Percentiles rank a stretch among this genome's conserved stretches.
These are phyloP conservation scores for Turnix velox DNA, from an alignment of 2,113 vertebrate species.

Conservation along the genomic window DNA sequence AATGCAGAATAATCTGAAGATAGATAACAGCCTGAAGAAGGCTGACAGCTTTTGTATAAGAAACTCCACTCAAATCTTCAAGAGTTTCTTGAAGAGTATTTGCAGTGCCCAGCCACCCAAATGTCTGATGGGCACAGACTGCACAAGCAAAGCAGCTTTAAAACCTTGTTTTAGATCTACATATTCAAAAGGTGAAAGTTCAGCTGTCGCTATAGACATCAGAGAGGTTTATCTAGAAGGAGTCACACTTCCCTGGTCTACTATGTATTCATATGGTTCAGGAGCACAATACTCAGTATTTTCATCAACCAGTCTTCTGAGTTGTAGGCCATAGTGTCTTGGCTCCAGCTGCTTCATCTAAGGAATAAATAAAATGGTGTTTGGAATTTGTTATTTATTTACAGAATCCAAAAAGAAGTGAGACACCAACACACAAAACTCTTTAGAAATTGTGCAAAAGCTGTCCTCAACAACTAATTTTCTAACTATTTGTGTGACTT, in stretches of 20 bases:
- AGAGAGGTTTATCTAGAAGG: not conserved
- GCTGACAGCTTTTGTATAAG: not conserved
- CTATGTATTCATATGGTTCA: slow-evolving; percentile 71
- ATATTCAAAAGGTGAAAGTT: not conserved
- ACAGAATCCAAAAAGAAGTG: not conserved
- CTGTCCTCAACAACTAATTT: not conserved
- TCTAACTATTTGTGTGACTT: not conserved
- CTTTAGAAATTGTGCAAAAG: not conserved
- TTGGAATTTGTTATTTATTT: not conserved
- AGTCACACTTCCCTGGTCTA: slow-evolving; percentile 76
- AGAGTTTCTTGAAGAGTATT: not conserved
- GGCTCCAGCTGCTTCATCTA: slow-evolving; percentile 87
- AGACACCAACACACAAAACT: not conserved
- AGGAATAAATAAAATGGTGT: not conserved
- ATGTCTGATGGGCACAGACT: not conserved
- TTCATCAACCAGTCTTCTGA: slow-evolving; percentile 71
- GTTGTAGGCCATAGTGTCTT: slow-evolving; percentile 76
- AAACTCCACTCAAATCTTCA: not conserved
- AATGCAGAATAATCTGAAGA: not conserved
- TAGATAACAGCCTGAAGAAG: not conserved
- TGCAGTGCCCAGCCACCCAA: not conserved
- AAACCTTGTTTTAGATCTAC: not conserved
- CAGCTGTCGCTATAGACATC: not conserved
- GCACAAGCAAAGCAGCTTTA: not conserved
- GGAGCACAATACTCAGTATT: slow-evolving; percentile 68